A percentile compares a stretch with the other conserved stretches of the same genome.
Conservation (phyloP, 2,113 vertebrate species). For the Boleophthalmus pectinirostris region DNA sequence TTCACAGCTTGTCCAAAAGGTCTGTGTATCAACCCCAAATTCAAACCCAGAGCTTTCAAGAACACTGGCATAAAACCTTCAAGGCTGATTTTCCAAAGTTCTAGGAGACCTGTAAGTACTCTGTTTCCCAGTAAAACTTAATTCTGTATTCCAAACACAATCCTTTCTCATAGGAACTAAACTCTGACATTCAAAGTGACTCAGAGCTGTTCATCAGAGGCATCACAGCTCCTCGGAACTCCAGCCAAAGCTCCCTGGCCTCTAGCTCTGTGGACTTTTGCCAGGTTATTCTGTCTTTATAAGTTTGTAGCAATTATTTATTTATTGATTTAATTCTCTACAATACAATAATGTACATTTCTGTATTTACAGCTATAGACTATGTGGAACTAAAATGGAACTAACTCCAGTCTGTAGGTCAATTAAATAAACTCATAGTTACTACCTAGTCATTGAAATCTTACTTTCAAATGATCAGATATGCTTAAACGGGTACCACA, state of each 20-base stretch:
- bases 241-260: background rate
- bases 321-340: too few species aligned
- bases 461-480: background rate
- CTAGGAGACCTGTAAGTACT: background rate
- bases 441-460: background rate
- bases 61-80: background rate
- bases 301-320: too few species aligned
- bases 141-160: background rate
- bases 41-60: background rate
- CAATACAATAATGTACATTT: background rate
- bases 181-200: background rate
- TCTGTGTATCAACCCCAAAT: background rate
- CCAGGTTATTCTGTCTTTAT: background rate
- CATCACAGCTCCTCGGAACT: background rate
- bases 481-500: background rate
- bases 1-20: background rate
- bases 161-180: background rate
- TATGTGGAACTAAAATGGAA: too few species aligned
- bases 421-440: background rate
- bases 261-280: background rate
- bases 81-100: background rate
- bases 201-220: background rate
- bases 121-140: background rate
- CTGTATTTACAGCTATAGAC: background rate
- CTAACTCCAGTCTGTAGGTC: background rate